Percentiles rank a stretch among this genome's conserved stretches.
Conservation (phyloP, 2,888 invertebrate genomes). For the Yponomeuta cagnagella region DNA sequence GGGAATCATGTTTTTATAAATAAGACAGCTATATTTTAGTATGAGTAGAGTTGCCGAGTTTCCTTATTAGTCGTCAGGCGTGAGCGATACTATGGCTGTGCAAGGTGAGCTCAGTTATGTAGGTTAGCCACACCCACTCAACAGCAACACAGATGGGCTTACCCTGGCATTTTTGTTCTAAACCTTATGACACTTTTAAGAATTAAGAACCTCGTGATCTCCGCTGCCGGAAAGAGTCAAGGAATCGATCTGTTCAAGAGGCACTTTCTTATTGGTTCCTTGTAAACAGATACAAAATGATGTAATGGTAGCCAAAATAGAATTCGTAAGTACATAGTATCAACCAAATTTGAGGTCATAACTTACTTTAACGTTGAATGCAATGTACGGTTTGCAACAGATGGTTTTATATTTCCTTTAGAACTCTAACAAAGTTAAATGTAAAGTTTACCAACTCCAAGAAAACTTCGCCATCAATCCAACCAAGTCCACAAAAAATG, state of each 20-base stretch:
- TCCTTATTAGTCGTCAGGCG: conserved; percentile 7
- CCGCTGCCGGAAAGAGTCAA: conserved; percentile 17
- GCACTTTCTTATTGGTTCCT: background rate
- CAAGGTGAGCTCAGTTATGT: conserved; percentile 29
- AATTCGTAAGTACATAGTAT: conserved; percentile 21
- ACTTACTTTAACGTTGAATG: background rate
- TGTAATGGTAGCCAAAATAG: conserved; percentile 57
- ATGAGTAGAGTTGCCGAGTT: background rate
- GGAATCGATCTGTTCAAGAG: conserved; percentile 1
- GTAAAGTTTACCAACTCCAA: background rate
- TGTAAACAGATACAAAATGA: conserved; percentile 30
- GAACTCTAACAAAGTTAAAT: background rate
- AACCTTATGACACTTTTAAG: conserved; percentile 20
- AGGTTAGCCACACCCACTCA: conserved; percentile 50
- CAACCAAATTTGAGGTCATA: background rate
- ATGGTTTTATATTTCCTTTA: background rate
- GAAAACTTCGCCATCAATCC: no score
- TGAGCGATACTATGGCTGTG: conserved; percentile 33
- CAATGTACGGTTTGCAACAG: background rate
- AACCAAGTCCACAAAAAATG: no score
- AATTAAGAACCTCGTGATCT: conserved; percentile 28
- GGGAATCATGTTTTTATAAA: no score
- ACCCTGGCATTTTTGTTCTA: conserved; percentile 66
- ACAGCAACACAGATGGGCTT: conserved; percentile 53
- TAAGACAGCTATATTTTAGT: background rate